Base-by-base conservation (phyloP, 2,797 vertebrate genomes). In the Danio kyathit region DNA sequence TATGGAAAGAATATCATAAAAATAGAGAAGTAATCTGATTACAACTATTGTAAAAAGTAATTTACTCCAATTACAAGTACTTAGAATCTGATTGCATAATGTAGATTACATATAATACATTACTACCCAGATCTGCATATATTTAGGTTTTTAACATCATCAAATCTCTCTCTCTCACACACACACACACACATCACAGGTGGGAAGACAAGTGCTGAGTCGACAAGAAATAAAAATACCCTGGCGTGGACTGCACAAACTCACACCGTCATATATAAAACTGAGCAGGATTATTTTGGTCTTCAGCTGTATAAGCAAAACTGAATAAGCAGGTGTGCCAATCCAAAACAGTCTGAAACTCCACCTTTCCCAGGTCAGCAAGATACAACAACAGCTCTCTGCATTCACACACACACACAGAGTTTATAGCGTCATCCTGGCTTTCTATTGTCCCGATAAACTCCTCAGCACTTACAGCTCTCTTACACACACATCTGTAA, bases 141-240 rank as follows among this genome's bases (percentile, higher is more conserved):
- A 29, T 29, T 29, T 29, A 29, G 29, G 1, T 29, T 29, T 29
- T 29, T 5, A 12, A 21, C 6, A 5, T 51, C 29, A 44, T 19
- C 44, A 54, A 48, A 46, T n/a, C 14, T n/a, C 67, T 43, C 44
- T n/a, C 14, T 40, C 38, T 6, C 73, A 14, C 56, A 13, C 38
- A n/a, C 16, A 57, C 10, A 49, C 9, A 59, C 64, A 77, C 41
- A 29, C 51, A 43, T 21, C 69, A 61, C 84, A 87, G 83, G 80
- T 86, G 87, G 81, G 56, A 74, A 29, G 61, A 65, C 65, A 67
- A 61, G 72, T 84, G 88, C 85, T 84, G 83, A 88, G 78, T 40
- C 19, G 46, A 74, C 86, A 86, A 40, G 29, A 81, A 70, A 61
- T 61, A 82, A 82, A 88, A 87, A 89, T 88, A 88, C 51, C 76